A percentile compares a stretch with the other conserved stretches of the same genome.
These are phyloP conservation scores for Alcedo quadribrachys DNA, from an alignment of 2,797 vertebrate species.

Conservation along the genomic window DNA sequence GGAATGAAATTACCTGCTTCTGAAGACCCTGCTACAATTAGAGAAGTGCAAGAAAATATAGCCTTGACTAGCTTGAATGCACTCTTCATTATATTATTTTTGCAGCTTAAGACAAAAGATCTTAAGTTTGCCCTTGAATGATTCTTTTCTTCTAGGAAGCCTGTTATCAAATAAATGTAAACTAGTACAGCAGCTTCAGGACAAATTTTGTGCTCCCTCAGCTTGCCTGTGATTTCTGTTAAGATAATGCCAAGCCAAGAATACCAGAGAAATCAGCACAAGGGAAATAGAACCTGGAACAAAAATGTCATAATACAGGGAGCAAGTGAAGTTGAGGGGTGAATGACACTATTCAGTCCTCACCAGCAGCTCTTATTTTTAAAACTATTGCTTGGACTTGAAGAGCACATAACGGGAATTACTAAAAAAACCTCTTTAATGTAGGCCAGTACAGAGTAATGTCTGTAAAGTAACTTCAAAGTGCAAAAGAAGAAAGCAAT, in stretches of 20 bases:
- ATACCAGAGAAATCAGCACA: background rate
- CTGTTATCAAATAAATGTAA: background rate
- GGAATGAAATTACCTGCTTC: too few relatives aligned
- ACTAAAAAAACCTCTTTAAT: background rate
- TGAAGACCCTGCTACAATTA: too few relatives aligned
- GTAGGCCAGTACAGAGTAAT: background rate
- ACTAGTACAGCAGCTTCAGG: background rate
- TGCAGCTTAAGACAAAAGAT: too few relatives aligned
- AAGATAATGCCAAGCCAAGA: background rate
- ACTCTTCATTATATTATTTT: too few relatives aligned
- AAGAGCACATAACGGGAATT: background rate
- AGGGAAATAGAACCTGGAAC: background rate
- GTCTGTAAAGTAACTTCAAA: conserved; percentile 62
- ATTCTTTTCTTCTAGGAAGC: too few relatives aligned
- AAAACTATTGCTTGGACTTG: conserved; percentile 41
- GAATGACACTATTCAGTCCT: background rate
- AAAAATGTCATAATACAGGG: background rate
- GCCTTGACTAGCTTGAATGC: too few relatives aligned
- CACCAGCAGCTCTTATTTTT: conserved; percentile 9
- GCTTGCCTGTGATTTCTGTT: background rate
- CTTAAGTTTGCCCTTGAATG: too few relatives aligned
- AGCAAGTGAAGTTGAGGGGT: background rate
- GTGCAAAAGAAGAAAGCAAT: conserved; percentile 64
- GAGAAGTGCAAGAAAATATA: too few relatives aligned
- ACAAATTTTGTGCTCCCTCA: background rate